Percentiles rank a stretch among this genome's conserved stretches.
phyloP scores from a whole-genome alignment of 2,113 vertebrate species.

The Platysteira castanea region DNA sequence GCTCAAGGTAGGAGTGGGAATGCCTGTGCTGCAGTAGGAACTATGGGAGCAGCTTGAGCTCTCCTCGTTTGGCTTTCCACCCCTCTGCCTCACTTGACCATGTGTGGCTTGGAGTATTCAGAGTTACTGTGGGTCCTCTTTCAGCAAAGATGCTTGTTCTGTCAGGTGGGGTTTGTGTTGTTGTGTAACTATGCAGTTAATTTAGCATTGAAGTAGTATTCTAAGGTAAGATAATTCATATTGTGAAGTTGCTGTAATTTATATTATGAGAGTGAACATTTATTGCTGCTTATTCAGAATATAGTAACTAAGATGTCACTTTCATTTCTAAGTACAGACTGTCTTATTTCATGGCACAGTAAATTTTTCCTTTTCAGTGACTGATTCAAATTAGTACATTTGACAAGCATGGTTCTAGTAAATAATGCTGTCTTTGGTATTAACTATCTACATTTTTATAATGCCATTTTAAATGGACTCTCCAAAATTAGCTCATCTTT shows the following conservation, averaged over 20 bases:
- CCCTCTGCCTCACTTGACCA: rapidly evolving
- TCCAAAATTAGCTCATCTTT: neutral
- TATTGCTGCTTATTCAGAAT: neutral
- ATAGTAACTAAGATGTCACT: neutral
- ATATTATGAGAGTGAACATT: neutral
- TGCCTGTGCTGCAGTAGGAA: neutral
- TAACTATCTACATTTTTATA: neutral
- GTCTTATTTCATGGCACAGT: neutral
- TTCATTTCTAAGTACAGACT: neutral
- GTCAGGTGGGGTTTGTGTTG: neutral
- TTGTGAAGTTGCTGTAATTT: neutral
- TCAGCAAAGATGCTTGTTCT: neutral
- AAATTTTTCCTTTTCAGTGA: neutral
- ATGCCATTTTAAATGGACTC: neutral
- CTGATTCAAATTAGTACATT: neutral
- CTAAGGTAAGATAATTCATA: neutral
- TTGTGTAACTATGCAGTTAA: neutral
- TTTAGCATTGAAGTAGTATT: neutral
- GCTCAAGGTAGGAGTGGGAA: neutral
- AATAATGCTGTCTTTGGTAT: neutral
- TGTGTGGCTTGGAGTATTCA: neutral
- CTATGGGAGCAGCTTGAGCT: neutral
- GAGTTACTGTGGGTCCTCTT: neutral
- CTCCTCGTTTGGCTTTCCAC: neutral
- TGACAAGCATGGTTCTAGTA: neutral